These are phyloP conservation scores for Aurelia sp. DNA, from an alignment of 30 jellyfish, hydroid and myxozoan species.

Conservation along the genomic window DNA sequence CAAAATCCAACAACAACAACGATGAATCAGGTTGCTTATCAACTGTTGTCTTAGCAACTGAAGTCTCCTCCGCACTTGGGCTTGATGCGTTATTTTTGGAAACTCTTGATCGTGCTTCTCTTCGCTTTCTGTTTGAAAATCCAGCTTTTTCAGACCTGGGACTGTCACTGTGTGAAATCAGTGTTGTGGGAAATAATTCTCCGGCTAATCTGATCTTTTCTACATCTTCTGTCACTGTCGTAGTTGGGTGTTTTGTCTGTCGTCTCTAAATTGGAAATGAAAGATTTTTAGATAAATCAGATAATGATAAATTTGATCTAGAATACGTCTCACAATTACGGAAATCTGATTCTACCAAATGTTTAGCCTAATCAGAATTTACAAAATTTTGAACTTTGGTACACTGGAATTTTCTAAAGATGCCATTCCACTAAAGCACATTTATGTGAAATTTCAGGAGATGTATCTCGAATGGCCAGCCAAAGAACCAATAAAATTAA, in stretches of 20 bases:
- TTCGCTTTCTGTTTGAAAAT: slow-evolving; percentile 14
- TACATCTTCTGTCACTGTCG: neutral
- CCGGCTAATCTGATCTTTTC: slow-evolving; percentile 46
- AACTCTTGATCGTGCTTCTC: slow-evolving; percentile 5
- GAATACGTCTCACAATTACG: too few species aligned
- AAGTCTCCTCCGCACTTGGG: neutral
- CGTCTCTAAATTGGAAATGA: neutral
- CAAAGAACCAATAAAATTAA: too few species aligned
- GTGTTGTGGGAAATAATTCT: slow-evolving; percentile 24
- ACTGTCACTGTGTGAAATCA: neutral
- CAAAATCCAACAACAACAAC: slow-evolving; percentile 40
- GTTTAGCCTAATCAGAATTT: too few species aligned
- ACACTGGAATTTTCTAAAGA: too few species aligned
- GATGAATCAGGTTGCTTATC: neutral
- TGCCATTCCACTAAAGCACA: too few species aligned
- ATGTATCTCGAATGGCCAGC: too few species aligned
- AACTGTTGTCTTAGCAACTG: neutral
- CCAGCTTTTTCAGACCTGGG: slow-evolving; percentile 57
- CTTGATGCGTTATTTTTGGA: neutral
- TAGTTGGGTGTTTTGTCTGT: neutral
- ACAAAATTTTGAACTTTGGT: too few species aligned
- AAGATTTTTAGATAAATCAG: neutral
- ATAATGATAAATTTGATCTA: too few species aligned
- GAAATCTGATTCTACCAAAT: too few species aligned
- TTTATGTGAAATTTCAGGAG: too few species aligned